phyloP scores from a whole-genome alignment of 2,113 vertebrate species.

The Psettodes erumei region DNA sequence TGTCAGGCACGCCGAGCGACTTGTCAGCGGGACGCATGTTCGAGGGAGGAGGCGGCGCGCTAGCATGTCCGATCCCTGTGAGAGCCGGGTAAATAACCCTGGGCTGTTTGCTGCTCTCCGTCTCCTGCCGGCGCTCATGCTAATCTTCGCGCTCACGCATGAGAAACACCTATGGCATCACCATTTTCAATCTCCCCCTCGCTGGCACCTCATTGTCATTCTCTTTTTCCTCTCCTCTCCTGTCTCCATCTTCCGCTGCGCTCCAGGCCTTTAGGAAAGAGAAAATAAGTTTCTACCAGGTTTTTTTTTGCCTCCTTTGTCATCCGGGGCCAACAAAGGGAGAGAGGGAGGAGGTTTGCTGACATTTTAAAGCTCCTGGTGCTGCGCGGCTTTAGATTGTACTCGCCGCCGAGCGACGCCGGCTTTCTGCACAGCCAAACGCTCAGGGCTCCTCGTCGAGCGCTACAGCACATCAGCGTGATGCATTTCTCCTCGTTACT shows the following conservation, averaged over 20 bases:
- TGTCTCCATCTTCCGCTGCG: constrained; percentile 5
- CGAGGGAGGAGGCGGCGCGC: neutral
- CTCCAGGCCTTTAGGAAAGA: constrained; percentile 5
- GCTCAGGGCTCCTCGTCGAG: neutral
- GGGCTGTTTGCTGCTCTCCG: constrained; percentile 42
- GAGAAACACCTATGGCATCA: constrained; percentile 9
- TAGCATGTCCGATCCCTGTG: constrained; percentile 35
- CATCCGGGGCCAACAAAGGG: neutral
- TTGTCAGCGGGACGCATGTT: constrained; percentile 24
- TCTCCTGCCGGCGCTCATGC: constrained; percentile 14
- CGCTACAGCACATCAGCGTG: neutral
- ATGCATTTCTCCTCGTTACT: constrained; percentile 9
- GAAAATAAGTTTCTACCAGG: neutral
- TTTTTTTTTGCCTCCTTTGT: neutral
- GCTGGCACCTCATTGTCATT: constrained; percentile 38
- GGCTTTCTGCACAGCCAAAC: neutral
- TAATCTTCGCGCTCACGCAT: constrained; percentile 22
- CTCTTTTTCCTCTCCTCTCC: neutral
- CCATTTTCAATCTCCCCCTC: neutral
- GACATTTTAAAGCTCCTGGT: constrained; percentile 18
- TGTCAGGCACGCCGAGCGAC: constrained; percentile 45
- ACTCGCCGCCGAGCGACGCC: neutral
- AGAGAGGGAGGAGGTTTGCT: neutral
- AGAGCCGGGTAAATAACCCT: constrained; percentile 58
- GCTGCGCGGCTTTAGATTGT: neutral